Base-by-base conservation (phyloP, 2,113 vertebrate species). In the Fregetta grallaria region DNA sequence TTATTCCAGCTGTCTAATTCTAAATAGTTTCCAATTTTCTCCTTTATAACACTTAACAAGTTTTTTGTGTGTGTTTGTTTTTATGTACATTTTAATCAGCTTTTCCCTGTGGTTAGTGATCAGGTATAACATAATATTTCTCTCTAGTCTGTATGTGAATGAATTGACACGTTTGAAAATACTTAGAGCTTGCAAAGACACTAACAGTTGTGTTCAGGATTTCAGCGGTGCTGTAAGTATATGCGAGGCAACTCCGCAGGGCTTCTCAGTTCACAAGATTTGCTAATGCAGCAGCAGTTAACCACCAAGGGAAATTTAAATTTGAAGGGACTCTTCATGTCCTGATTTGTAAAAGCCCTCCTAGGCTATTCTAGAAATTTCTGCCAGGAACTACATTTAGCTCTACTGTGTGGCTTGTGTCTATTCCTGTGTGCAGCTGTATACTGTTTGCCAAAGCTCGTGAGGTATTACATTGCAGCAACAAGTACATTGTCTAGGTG, bases 291-390 rank as follows among this genome's bases (percentile, higher is more conserved):
- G 88, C 52, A 87, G 77, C 72, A 91, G 63, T 90, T 91, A 94
- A 93, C 38, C 3, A 18, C 77, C 91, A 67, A 83, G 94, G 90
- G 94, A 95, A 96, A 97, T 95, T 94, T 97, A 90, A 92, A 83
- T 80, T 96, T 93, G 91, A 95, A 96, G 94, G 68, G 76, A 91
- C 42, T 96, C 65, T 92, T 90, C 70, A 67, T 83, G 56, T 94
- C 79, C 56, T 96, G 84, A 93, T 97, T 96, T 96, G 62, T 92
- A 92, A 89, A 96, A 93, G 44, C 63, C 42, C 50, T 94, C 58
- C 53, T 94, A 58, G 44, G 81, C 65, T 92, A 47, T 49, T 96
- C 73, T 68, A 88, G 86, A 96, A 96, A 77, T 91, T 97, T 97
- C 82, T 96, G n/a, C 76, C 49, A 55, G 63, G 86, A 70, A 61